These are phyloP conservation scores for Rallus limicola DNA, from an alignment of 2,113 vertebrate species.

Conservation along the genomic window DNA sequence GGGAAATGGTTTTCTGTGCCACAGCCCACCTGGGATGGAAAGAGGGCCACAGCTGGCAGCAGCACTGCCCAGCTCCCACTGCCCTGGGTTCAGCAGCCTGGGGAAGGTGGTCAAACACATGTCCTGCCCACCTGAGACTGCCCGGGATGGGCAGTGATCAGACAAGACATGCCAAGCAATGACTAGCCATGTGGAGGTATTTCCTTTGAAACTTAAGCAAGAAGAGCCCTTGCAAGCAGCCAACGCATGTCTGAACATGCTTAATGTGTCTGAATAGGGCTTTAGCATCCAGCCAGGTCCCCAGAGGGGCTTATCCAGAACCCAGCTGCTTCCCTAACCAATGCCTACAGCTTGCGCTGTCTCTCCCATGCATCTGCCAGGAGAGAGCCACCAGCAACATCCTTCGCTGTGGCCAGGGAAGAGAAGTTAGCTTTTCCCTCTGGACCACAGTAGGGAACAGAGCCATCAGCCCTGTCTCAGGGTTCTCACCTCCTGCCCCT, in stretches of 20 bases:
- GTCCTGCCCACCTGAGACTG: accelerated
- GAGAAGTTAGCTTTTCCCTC: not conserved
- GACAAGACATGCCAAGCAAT: not conserved
- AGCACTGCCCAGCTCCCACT: accelerated
- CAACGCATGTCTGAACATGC: accelerated
- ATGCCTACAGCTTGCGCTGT: not conserved
- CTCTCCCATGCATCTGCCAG: not conserved
- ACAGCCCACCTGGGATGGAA: not conserved
- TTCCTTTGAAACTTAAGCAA: not conserved
- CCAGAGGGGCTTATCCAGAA: not conserved
- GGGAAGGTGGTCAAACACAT: accelerated
- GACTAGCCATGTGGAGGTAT: accelerated
- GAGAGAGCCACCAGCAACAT: accelerated
- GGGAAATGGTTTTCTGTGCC: not conserved
- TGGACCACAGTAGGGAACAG: not conserved
- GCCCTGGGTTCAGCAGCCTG: accelerated
- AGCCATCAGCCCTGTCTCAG: accelerated
- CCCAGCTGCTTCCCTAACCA: not conserved
- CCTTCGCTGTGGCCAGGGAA: not conserved
- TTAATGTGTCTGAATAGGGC: accelerated
- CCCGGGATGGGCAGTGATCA: not conserved
- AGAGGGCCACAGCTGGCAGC: accelerated
- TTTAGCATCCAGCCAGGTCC: not conserved
- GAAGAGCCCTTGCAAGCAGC: not conserved
- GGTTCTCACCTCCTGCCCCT: accelerated